A percentile compares a stretch with the other conserved stretches of the same genome.
Evolutionary conservation across 2,113 vertebrate genomes (phyloP).

Genomic region (Thamnaconus septentrionalis): DNA sequence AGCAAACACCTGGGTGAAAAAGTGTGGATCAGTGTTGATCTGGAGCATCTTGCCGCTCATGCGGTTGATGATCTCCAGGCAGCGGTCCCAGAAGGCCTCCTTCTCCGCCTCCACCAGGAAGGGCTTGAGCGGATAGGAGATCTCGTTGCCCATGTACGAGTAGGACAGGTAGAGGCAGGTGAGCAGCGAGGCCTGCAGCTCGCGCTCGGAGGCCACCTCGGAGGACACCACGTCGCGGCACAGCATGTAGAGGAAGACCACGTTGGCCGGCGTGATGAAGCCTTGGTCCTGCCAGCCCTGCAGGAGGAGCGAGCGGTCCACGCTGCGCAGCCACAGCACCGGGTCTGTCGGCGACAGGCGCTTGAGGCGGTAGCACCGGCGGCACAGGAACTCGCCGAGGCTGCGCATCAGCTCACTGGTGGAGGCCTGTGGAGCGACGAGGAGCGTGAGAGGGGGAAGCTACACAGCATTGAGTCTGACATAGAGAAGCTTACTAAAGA

Average conservation of each 20-base stretch:
- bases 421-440: slow-evolving; percentile 59
- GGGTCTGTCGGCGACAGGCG: slow-evolving; percentile 73
- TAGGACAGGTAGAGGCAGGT: slow-evolving; percentile 80
- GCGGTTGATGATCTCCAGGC: slow-evolving; percentile 76
- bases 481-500: too few relatives aligned
- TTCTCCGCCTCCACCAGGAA: slow-evolving; percentile 78
- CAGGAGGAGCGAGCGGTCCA: slow-evolving; percentile 75
- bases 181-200: slow-evolving; percentile 78
- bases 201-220: slow-evolving; percentile 73
- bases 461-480: too few relatives aligned
- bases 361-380: slow-evolving; percentile 77
- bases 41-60: slow-evolving; percentile 80
- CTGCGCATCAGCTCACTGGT: slow-evolving; percentile 77
- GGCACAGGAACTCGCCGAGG: slow-evolving; percentile 78
- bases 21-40: slow-evolving; percentile 79
- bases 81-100: slow-evolving; percentile 80
- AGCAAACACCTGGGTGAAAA: slow-evolving; percentile 78
- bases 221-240: slow-evolving; percentile 75
- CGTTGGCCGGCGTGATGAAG: slow-evolving; percentile 78
- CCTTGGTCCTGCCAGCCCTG: slow-evolving; percentile 81
- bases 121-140: slow-evolving; percentile 79
- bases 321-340: slow-evolving; percentile 75
- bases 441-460: not conserved
- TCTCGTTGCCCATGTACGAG: slow-evolving; percentile 81
- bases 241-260: slow-evolving; percentile 81